Conservation (phyloP, 2,113 vertebrate genomes). For the Burhinus oedicnemus region DNA sequence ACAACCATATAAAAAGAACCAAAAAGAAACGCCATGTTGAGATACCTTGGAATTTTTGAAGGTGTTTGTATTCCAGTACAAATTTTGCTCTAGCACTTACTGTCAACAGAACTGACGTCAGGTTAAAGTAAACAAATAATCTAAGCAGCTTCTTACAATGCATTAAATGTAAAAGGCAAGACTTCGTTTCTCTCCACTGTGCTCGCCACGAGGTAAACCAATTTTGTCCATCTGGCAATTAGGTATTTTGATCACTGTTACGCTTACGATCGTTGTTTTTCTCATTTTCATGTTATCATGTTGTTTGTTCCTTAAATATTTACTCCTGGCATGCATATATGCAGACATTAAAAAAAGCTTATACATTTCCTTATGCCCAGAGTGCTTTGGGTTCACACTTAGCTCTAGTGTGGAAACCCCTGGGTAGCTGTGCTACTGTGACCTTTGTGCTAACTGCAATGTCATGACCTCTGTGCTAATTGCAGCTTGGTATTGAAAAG, state of each 20-base stretch:
- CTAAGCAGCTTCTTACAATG: slow-evolving; percentile 11
- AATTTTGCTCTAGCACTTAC: neutral
- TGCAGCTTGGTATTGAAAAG: slow-evolving; percentile 21
- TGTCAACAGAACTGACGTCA: neutral
- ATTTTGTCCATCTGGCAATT: neutral
- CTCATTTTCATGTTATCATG: neutral
- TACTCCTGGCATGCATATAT: neutral
- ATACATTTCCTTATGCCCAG: neutral
- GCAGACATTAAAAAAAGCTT: neutral
- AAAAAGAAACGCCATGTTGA: neutral
- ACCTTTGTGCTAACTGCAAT: neutral
- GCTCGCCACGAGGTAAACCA: neutral
- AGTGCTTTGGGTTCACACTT: neutral
- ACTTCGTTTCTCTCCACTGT: neutral
- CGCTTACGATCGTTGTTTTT: neutral
- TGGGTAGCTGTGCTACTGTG: neutral
- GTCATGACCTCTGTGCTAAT: neutral
- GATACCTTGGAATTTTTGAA: neutral
- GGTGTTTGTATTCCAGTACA: neutral
- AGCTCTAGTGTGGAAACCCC: neutral
- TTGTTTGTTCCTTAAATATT: slow-evolving; percentile 16
- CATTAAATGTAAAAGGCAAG: neutral
- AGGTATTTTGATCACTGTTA: neutral
- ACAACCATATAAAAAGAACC: neutral
- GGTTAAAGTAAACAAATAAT: slow-evolving; percentile 2